A percentile compares a stretch with the other conserved stretches of the same genome.
These are phyloP conservation scores for Pheosia gnoma DNA, from an alignment of 2,888 invertebrate species.

Conservation along the genomic window DNA sequence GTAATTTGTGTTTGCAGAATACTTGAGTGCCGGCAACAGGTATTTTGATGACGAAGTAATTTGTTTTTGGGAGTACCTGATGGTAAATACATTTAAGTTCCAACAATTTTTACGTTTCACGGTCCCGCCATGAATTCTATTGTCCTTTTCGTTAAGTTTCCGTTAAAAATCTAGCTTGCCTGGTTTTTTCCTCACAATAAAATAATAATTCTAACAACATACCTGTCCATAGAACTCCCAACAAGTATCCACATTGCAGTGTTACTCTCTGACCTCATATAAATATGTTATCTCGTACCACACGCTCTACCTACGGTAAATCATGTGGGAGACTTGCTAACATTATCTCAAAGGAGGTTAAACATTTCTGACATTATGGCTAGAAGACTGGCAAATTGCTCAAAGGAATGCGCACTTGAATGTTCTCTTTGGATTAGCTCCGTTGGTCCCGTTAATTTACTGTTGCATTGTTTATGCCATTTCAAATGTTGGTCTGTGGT, in stretches of 20 bases:
- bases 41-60: background rate
- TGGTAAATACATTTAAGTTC: background rate
- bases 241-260: conserved; percentile 22
- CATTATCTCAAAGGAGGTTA: conserved; percentile 26
- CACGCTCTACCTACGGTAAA: conserved; percentile 24
- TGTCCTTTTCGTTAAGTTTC: background rate
- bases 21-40: background rate
- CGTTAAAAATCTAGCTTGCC: background rate
- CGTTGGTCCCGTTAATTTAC: conserved; percentile 20
- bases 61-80: background rate
- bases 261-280: conserved; percentile 48
- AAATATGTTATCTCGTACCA: conserved; percentile 34
- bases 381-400: conserved; percentile 12
- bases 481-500: background rate
- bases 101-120: background rate
- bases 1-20: background rate
- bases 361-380: conserved; percentile 25
- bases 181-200: conserved; percentile 4
- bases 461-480: conserved; percentile 10
- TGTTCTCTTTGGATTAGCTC: conserved; percentile 17
- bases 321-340: conserved; percentile 27
- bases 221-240: conserved; percentile 12
- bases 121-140: background rate
- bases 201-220: conserved; percentile 6
- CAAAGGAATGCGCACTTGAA: conserved; percentile 16